These are phyloP conservation scores for Sibirionetta formosa DNA, from an alignment of 2,797 vertebrate genomes.

Conservation along the genomic window DNA sequence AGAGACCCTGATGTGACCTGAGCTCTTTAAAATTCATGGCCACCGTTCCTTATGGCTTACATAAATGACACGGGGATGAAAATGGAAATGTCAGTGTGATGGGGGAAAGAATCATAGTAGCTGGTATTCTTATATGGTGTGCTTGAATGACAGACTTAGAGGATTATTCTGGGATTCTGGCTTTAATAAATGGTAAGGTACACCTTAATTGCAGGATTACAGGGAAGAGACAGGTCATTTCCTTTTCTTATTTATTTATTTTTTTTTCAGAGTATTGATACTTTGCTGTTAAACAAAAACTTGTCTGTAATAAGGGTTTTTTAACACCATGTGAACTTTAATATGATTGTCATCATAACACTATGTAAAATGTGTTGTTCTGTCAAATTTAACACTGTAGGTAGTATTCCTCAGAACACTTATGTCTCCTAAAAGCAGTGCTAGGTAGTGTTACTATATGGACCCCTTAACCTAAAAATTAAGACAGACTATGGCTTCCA, in stretches of 20 bases:
- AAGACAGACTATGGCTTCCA: neutral
- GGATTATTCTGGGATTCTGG: constrained; percentile 60
- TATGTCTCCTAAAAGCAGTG: neutral
- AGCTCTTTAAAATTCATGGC: constrained; percentile 72
- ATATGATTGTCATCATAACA: neutral
- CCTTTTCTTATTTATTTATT: neutral
- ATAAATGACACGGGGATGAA: constrained; percentile 65
- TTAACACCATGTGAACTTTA: neutral
- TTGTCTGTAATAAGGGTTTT: neutral
- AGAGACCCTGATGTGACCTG: constrained; percentile 35
- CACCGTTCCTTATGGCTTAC: neutral
- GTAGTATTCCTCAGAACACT: neutral
- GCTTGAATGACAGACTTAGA: constrained; percentile 46
- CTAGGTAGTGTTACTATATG: neutral
- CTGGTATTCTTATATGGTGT: neutral
- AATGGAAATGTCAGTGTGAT: constrained; percentile 76
- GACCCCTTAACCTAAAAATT: neutral
- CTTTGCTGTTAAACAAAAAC: neutral
- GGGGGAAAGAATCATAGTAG: constrained; percentile 38
- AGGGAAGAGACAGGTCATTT: neutral
- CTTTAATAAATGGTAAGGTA: constrained; percentile 68
- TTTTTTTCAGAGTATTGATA: neutral
- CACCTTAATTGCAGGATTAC: constrained; percentile 69
- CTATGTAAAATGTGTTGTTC: neutral
- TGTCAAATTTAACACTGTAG: constrained; percentile 10